Evolutionary conservation across 1,140 invertebrate genomes (phyloP), one percentile per base, ranked within the genome.

Genomic region (Drosophila gunungcola): DNA sequence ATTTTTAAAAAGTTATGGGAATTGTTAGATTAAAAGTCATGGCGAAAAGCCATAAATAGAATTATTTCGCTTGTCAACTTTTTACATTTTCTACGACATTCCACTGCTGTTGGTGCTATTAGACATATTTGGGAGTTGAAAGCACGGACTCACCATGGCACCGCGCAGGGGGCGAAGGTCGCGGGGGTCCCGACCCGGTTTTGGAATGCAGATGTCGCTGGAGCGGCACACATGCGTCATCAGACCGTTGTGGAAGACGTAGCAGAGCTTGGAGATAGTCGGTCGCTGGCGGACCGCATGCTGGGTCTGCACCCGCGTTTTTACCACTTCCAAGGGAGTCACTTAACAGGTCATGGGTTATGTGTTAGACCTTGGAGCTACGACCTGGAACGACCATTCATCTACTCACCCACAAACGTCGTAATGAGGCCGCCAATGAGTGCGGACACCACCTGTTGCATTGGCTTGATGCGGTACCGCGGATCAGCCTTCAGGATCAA

Each of bases 291-390:
- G 77, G 6, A 68, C 39, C 3, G 70, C 13, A 4, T 98, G 96
- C 92, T 99, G 98, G 3, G 97, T 95, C 21, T 99, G 99, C 13
- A 99, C 93, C 36, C 99, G 94, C 72, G 99, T 99, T 94, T 99
- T 99, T 0, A 99, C 97, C 25, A 99, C 99, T 95, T 99, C 99
- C 69, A 99, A 93, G 0, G 99, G 99, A 4, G 99, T 99, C 85
- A 99, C 98, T 99, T 91, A 45, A 13, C 6, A 11, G 6, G 16
- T 3, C 0, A 10, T 12, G 2, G 5, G 38, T 4, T 5, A 34
- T 2, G 3, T 95, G 95, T 78, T 60, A 27, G 29, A 36, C 10
- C 13, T 34, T 6, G 21, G 27, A 10, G 9, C 12, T 9, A n/a
- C 25, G 4, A 4, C 2, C 38, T 39, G 38, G 10, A 3, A 36